A percentile compares a stretch with the other conserved stretches of the same genome.
Evolutionary conservation across 2,797 vertebrate species (phyloP).

Genomic region (Coracias cyanogaster): DNA sequence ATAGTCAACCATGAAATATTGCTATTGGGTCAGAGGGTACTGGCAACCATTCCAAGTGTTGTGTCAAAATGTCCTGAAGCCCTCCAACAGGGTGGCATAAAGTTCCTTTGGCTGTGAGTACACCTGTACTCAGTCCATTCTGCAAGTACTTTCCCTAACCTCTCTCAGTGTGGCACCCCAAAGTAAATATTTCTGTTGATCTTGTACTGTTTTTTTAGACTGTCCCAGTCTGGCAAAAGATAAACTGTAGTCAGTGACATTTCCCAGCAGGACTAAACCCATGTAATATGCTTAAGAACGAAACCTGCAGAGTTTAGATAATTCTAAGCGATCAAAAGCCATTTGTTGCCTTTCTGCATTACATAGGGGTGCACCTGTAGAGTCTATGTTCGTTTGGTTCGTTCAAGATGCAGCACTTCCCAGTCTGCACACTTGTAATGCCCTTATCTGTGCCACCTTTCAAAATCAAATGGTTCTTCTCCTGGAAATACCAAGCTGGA

Average conservation of each 20-base stretch:
- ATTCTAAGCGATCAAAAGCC: background rate
- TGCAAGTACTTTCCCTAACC: background rate
- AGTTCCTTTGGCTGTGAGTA: background rate
- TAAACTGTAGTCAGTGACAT: background rate
- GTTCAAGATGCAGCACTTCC: background rate
- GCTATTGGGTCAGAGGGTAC: background rate
- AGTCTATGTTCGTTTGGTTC: background rate
- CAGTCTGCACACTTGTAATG: background rate
- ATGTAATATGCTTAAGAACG: background rate
- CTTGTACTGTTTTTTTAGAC: background rate
- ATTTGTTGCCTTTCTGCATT: background rate
- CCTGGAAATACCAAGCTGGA: background rate
- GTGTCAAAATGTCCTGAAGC: background rate
- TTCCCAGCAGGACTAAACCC: background rate
- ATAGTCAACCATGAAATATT: background rate
- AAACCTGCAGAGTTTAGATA: background rate
- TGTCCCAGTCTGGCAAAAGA: background rate
- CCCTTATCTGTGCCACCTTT: background rate
- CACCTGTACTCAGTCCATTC: background rate
- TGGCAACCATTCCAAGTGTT: background rate
- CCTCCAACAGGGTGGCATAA: background rate
- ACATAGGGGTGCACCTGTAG: background rate
- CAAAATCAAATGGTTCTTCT: background rate
- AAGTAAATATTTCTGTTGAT: background rate
- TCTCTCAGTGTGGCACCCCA: background rate